phyloP scores from a whole-genome alignment of 1,140 invertebrate species.

The Drosophila pruinosa region DNA sequence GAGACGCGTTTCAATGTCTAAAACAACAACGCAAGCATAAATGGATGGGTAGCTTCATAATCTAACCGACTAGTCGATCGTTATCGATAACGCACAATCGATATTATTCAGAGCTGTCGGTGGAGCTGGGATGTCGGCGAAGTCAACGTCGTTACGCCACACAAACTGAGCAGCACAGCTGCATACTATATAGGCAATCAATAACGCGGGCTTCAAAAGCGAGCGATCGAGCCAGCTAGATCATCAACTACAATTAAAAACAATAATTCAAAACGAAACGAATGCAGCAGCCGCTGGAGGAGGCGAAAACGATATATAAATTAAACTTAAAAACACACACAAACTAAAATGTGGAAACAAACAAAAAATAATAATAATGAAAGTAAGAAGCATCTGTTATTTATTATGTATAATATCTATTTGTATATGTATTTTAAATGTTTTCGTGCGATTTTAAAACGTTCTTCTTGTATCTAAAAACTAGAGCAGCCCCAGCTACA shows the following conservation, averaged over 20 bases:
- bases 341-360: conserved; percentile 15
- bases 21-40: too few relatives aligned
- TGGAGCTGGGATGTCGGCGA: not conserved
- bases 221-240: conserved; percentile 32
- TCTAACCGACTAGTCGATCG: not conserved
- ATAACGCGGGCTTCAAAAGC: conserved; percentile 63
- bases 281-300: not conserved
- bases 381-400: conserved; percentile 55
- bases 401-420: conserved; percentile 67
- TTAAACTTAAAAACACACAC: conserved; percentile 32
- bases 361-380: conserved; percentile 1
- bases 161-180: conserved; percentile 45
- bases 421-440: conserved; percentile 50
- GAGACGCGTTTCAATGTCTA: conserved; percentile 96
- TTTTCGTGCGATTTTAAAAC: conserved; percentile 40
- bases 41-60: not conserved
- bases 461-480: conserved; percentile 20
- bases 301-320: conserved; percentile 20
- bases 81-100: not conserved
- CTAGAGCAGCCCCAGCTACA: conserved; percentile 6
- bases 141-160: conserved; percentile 47
- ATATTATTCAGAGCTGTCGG: too few relatives aligned
- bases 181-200: conserved; percentile 66
- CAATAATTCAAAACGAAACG: conserved; percentile 37
- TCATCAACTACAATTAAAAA: conserved; percentile 21